Base-by-base conservation (phyloP, 2,113 vertebrate genomes). In the Trichechus manatus region DNA sequence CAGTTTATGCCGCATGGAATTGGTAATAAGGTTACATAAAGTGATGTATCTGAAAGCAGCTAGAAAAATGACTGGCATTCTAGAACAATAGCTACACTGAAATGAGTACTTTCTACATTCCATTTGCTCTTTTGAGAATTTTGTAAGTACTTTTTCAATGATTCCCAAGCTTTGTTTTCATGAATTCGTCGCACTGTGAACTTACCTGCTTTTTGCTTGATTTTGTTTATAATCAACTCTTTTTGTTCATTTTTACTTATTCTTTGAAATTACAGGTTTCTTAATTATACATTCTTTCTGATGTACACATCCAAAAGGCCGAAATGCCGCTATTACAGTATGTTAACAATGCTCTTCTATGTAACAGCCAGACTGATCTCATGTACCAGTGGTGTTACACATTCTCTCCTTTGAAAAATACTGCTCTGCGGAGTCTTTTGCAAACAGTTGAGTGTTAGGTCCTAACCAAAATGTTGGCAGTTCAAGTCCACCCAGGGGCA, bases 1-100 rank as follows among this genome's bases (percentile, higher is more conserved):
- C 0, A 56, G 19, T 47, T 64, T 1, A 0, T 47, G 22, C n/a
- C 50, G 53, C 20, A 0, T 63, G 5, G 27, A 4, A 50, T 64
- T 70, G 11, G 6, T 81, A 19, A n/a, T 5, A 47, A 25, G 0
- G 2, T 63, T 70, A 39, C 22, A 42, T 39, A 44, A 85, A 86
- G 15, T 75, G 50, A 81, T 8, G 15, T 39, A 19, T 47, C 6
- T 75, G n/a, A 82, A 33, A 64, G 6, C 6, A 19, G 0, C 9
- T n/a, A 29, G 63, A 17, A 78, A 19, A n/a, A 11, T 17, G 25
- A 61, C 36, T 33, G 42, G 8, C 22, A 59, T 39, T 78, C 86
- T 82, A 59, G 50, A 89, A 19, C 1, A 64, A 29, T 42, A 77
- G 36, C 17, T 59, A 27, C 6, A 22, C 31, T 56, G 29, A 29